Evolutionary conservation across 1,140 invertebrate genomes (phyloP), one percentile per base, ranked within the genome.

Genomic region (Microplitis demolitor): DNA sequence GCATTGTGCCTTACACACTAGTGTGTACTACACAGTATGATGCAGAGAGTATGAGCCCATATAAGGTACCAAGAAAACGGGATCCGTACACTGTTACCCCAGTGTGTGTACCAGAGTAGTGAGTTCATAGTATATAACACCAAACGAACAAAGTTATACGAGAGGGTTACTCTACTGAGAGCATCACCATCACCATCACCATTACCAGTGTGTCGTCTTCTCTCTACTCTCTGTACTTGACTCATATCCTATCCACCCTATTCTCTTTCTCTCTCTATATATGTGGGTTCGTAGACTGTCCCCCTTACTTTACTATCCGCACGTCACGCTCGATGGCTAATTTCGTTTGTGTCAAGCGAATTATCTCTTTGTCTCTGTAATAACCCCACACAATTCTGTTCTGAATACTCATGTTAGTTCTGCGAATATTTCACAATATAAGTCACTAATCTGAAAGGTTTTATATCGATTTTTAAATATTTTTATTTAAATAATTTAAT

Each of bases 281-380:
- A 14, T 24, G 5, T 56, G 5, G 4, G 53, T 56, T 16, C 9
- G 24, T 56, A 14, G 53, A 3, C n/a, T 56, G 24, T 56, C n/a
- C n/a, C 53, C 24, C 53, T 56, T 14, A 56, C 63, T 14, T 66
- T 33, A 37, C 63, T 24, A 14, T 67, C n/a, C 39, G 34, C 45
- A 13, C 33, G 56, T 24, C 33, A 13, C 51, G 51, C 66, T 61
- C 56, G 24, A 69, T 61, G 58, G 58, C 35, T 61, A 69, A 69
- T 62, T 60, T 62, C 56, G 39, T 69, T 69, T 62, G 58, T 35
- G 16, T 33, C 56, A 31, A 31, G 68, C 31, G 58, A 69, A 69
- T 69, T 69, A 69, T 69, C 37, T 53, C 68, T 69, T 69, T 69
- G 68, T 69, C 58, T 69, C n/a, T 35, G 56, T 51, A 37, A 61